Percentiles rank a stretch among this genome's conserved stretches.
These are phyloP conservation scores for Ploceus nigricollis DNA, from an alignment of 2,113 vertebrate species.

Conservation along the genomic window DNA sequence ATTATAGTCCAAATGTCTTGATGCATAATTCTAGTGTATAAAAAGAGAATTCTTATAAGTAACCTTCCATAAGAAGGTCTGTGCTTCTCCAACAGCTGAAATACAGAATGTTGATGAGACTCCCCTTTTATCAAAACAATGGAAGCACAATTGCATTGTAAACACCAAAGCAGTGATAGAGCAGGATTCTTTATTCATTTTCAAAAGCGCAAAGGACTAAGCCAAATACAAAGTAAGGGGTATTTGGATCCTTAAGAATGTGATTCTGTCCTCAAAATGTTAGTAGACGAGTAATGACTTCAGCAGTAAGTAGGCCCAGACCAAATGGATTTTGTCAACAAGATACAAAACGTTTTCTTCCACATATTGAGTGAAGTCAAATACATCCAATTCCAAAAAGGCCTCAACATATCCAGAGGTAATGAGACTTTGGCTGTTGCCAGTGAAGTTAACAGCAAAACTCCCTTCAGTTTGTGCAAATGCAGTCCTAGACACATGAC, in stretches of 20 bases:
- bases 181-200: not conserved
- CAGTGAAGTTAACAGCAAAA: not conserved
- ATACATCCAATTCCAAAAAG: not conserved
- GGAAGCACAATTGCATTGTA: not conserved
- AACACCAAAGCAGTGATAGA: not conserved
- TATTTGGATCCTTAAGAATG: not conserved
- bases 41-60: not conserved
- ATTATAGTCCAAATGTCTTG: slow-evolving; percentile 50
- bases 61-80: slow-evolving; percentile 49
- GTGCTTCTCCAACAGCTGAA: slow-evolving; percentile 42
- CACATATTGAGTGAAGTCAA: not conserved
- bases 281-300: not conserved
- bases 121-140: slow-evolving; percentile 1
- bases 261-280: not conserved
- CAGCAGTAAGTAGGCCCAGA: not conserved
- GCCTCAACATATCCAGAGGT: not conserved
- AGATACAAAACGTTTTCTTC: not conserved
- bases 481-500: not conserved
- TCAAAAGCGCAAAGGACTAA: not conserved
- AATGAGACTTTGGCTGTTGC: not conserved
- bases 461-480: not conserved
- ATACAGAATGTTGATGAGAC: not conserved
- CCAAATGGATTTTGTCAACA: not conserved
- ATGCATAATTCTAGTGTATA: slow-evolving; percentile 46
- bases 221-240: not conserved